Conservation (phyloP, 2,797 vertebrate species). For the Karalla daura region DNA sequence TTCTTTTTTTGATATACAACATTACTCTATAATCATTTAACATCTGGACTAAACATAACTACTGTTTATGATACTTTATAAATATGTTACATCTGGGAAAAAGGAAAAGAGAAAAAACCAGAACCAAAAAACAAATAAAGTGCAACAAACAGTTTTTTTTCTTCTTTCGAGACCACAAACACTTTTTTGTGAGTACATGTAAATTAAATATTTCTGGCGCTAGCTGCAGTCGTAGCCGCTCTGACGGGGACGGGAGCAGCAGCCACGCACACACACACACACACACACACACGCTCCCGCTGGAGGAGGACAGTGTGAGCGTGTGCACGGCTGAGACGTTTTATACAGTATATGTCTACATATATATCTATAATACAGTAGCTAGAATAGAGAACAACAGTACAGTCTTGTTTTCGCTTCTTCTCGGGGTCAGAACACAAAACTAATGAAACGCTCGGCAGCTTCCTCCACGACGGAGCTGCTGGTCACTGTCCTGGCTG, state of each 20-base stretch:
- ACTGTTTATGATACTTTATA: conserved; percentile 71
- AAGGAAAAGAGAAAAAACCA: too few relatives aligned
- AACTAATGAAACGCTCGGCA: too few relatives aligned
- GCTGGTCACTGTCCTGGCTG: conserved; percentile 63
- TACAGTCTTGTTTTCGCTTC: conserved; percentile 49
- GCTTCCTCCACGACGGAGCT: conserved; percentile 56
- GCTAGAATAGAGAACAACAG: conserved; percentile 59
- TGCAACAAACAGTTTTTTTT: conserved; percentile 56
- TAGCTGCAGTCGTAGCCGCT: conserved; percentile 60
- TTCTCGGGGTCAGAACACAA: conserved; percentile 44
- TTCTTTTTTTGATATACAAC: conserved; percentile 62
- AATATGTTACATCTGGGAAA: conserved; percentile 76
- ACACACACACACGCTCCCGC: too few relatives aligned
- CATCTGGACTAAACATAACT: conserved; percentile 74
- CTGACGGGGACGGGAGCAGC: conserved; percentile 50
- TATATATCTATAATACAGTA: conserved; percentile 68
- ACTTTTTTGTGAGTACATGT: conserved; percentile 57
- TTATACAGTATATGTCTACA: conserved; percentile 69
- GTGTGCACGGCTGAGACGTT: conserved; percentile 56
- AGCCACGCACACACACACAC: conserved; percentile 61
- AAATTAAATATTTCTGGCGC: conserved; percentile 61
- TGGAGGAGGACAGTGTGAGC: too few relatives aligned
- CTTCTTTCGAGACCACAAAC: conserved; percentile 62
- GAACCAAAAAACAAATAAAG: conserved; percentile 59
- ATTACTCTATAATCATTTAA: conserved; percentile 70